Evolutionary conservation across 2,113 vertebrate genomes (phyloP).

Genomic region (Indicator indicator): DNA sequence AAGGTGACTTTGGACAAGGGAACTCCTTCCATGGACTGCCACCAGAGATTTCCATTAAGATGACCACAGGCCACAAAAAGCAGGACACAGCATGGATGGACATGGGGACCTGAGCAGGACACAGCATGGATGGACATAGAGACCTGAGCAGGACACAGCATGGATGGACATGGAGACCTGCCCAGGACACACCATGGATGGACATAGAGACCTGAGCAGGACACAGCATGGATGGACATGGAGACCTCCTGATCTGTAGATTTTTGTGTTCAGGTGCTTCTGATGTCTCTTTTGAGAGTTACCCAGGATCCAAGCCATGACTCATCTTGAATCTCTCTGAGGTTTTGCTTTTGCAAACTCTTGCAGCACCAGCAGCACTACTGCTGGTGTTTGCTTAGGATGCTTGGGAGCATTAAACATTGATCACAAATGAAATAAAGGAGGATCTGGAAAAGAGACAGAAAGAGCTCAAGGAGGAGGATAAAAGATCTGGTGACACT

Average conservation of each 20-base stretch:
- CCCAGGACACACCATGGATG: not conserved
- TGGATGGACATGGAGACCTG: not conserved
- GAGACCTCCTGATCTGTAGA: not conserved
- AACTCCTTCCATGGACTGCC: not conserved
- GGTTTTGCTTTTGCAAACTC: not conserved
- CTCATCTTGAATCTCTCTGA: not conserved
- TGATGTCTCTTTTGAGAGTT: not conserved
- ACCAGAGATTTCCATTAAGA: not conserved
- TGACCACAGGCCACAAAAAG: not conserved
- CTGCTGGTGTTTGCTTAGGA: not conserved
- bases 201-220: not conserved
- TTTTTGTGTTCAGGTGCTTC: not conserved
- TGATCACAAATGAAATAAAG: slow-evolving; percentile 11
- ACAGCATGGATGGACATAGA: no score
- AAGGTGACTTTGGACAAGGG: not conserved
- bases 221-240: no score
- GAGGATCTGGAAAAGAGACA: not conserved
- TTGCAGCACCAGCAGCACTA: not conserved
- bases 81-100: not conserved
- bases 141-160: not conserved
- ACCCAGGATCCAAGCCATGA: not conserved
- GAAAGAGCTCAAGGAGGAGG: not conserved
- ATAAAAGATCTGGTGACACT: not conserved
- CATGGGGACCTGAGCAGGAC: not conserved
- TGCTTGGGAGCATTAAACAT: not conserved